Evolutionary conservation across 92 coral and sea anemone species (phyloP).

Genomic region (Chrysogorgia sp.): DNA sequence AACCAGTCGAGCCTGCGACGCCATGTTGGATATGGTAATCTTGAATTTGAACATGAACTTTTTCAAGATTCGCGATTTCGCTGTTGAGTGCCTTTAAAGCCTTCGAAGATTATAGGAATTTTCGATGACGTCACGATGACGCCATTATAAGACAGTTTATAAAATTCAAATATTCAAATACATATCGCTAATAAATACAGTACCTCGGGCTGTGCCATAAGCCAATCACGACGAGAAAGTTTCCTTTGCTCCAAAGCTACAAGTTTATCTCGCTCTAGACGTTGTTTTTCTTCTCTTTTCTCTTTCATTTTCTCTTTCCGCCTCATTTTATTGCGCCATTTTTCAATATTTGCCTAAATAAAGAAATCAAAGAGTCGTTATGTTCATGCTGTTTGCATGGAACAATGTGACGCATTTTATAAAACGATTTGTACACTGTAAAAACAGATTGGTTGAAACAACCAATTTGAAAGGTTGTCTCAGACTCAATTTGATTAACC

Average conservation of each 20-base stretch:
- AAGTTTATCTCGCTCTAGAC: constrained; percentile 10
- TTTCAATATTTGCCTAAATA: constrained; percentile 32
- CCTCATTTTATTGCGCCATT: constrained; percentile 49
- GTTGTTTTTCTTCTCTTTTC: constrained; percentile 4
- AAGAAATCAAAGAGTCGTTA: background rate
- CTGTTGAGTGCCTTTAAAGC: too few relatives aligned
- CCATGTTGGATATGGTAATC: too few relatives aligned
- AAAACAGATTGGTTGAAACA: too few relatives aligned
- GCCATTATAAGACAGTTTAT: background rate
- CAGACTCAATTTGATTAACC: too few relatives aligned
- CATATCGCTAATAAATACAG: background rate
- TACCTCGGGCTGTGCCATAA: constrained; percentile 49
- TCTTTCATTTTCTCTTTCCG: constrained; percentile 24
- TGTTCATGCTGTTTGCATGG: too few relatives aligned
- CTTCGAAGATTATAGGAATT: too few relatives aligned
- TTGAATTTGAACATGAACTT: too few relatives aligned
- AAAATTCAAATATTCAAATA: background rate
- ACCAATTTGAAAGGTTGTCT: too few relatives aligned
- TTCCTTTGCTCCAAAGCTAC: constrained; percentile 25
- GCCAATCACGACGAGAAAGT: constrained; percentile 38
- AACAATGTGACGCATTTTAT: background rate
- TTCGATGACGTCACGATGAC: too few relatives aligned
- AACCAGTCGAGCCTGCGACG: too few relatives aligned
- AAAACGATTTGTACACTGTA: background rate
- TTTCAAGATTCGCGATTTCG: too few relatives aligned